These are phyloP conservation scores for Samia ricini DNA, from an alignment of 1,140 invertebrate species.

Conservation along the genomic window DNA sequence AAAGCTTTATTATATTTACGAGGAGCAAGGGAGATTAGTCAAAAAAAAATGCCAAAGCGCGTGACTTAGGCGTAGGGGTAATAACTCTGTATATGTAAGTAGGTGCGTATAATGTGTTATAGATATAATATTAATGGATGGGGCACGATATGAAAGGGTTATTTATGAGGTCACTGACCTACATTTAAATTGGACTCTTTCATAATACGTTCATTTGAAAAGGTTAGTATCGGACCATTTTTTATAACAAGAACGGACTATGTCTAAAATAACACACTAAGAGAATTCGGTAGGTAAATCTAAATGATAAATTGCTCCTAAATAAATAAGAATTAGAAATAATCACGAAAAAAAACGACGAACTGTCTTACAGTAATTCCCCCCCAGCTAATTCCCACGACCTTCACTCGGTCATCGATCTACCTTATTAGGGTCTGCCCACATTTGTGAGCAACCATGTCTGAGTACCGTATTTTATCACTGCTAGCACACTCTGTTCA, in stretches of 20 bases:
- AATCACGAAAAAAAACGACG: too few relatives aligned
- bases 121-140: not conserved
- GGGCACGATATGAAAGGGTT: not conserved
- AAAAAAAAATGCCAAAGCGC: slow-evolving; percentile 8
- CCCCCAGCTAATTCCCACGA: too few relatives aligned
- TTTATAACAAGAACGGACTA: not conserved
- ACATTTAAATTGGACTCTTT: not conserved
- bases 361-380: too few relatives aligned
- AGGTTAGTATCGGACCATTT: not conserved
- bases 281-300: too few relatives aligned
- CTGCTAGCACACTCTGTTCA: too few relatives aligned
- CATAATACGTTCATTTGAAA: not conserved
- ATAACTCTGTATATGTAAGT: slow-evolving; percentile 6
- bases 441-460: too few relatives aligned
- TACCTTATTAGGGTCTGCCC: too few relatives aligned
- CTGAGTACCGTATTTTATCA: too few relatives aligned
- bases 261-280: too few relatives aligned
- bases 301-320: too few relatives aligned
- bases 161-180: not conserved
- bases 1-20: slow-evolving; percentile 21
- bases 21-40: slow-evolving; percentile 16
- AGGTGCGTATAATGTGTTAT: not conserved
- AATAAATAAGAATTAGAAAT: too few relatives aligned
- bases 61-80: slow-evolving; percentile 10
- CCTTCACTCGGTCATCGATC: too few relatives aligned